Evolutionary conservation across 2,888 invertebrate species (phyloP), one percentile per base, ranked within the genome.

Genomic region (Andrena dorsata): DNA sequence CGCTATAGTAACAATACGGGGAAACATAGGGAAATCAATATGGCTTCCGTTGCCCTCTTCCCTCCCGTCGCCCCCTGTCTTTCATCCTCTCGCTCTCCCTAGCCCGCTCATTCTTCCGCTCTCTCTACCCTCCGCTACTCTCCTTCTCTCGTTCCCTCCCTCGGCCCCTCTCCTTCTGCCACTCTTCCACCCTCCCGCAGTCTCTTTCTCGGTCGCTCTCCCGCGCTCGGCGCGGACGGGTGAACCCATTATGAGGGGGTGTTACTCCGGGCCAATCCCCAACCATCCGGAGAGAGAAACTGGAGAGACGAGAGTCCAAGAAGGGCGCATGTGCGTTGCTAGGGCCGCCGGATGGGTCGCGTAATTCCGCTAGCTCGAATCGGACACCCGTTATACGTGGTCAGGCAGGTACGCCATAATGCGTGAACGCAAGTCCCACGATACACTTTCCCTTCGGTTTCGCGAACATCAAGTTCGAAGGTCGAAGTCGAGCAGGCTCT

Each of bases 1-100:
- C 92, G 92, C 93, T 94, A 93, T 93, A 93, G 93, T 93, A 93
- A 93, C 93, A 94, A 93, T 92, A 93, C 93, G 92, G 93, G 92
- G 93, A 94, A 94, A 94, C 93, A 93, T 93, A 94, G 94, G 94
- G 94, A 94, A 94, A 94, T 94, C 94, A 94, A 94, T 94, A 94
- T 94, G 94, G 94, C 94, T 94, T 94, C 94, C 94, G 94, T 91
- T 92, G 90, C 90, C 91, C 92, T 91, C 93, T 90, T 91, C 89
- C 92, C 90, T 90, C 90, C 83, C 88, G 84, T 80, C 85, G 69
- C 82, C 60, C 89, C 80, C 85, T 78, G 81, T 76, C 82, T 84
- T 80, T 85, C 83, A 41, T 82, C 80, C 75, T 84, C 85, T 66
- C 82, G 72, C 80, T 84, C 76, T 74, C 87, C 84, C 89, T 64